phyloP scores from a whole-genome alignment of 2,113 vertebrate species.

The Caretta caretta region DNA sequence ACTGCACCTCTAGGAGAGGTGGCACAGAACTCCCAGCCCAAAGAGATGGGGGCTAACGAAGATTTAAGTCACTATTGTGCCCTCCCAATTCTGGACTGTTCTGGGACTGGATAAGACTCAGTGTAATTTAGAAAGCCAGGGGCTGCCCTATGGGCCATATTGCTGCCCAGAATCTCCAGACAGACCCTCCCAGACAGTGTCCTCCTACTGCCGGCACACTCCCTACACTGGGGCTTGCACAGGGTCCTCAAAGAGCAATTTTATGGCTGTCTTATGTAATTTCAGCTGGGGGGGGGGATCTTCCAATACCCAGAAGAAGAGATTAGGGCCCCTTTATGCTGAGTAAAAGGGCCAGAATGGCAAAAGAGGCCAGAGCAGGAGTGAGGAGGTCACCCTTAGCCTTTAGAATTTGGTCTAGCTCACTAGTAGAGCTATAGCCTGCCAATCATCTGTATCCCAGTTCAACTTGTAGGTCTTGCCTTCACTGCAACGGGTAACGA shows the following conservation, averaged over 20 bases:
- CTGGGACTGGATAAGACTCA: background rate
- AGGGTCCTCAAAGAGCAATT: background rate
- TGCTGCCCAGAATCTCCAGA: background rate
- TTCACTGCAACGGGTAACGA: too few species aligned
- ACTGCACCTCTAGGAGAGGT: background rate
- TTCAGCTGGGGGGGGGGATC: background rate
- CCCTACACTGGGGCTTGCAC: background rate
- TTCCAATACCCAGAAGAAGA: background rate
- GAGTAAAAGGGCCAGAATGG: background rate
- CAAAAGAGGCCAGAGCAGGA: background rate
- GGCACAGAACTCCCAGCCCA: background rate
- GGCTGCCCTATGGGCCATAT: background rate
- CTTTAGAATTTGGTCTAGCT: fast-evolving
- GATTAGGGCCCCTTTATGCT: background rate
- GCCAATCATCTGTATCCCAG: background rate
- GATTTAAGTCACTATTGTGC: background rate
- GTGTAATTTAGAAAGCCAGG: background rate
- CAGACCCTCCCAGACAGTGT: background rate
- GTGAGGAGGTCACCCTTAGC: background rate
- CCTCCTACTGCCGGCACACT: background rate
- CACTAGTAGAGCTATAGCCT: background rate
- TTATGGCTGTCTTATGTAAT: background rate
- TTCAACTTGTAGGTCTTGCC: background rate
- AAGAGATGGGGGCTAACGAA: background rate
- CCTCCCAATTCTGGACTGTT: background rate